Conservation (phyloP, 2,888 invertebrate species). For the Melangyna quadrimaculata region DNA sequence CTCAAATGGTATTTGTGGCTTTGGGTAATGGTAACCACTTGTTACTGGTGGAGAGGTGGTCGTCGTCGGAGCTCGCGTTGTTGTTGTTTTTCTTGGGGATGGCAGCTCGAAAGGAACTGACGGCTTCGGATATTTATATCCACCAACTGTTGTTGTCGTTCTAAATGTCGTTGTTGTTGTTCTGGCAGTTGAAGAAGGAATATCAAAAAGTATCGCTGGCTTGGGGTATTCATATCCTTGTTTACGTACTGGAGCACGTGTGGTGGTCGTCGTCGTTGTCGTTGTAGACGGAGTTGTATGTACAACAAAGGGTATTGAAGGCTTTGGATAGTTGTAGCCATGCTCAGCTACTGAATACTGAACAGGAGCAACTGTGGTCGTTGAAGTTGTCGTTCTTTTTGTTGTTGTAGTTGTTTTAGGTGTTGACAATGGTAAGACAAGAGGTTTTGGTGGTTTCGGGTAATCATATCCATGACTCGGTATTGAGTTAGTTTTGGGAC, state of each 20-base stretch:
- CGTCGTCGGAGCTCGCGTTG: not conserved
- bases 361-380: too few relatives aligned
- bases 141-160: not conserved
- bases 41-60: not conserved
- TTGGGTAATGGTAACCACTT: constrained; percentile 39
- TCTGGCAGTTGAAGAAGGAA: not conserved
- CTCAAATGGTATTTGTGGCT: constrained; percentile 46
- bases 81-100: not conserved
- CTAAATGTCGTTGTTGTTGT: too few relatives aligned
- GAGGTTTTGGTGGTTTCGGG: constrained; percentile 25
- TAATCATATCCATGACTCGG: constrained; percentile 23
- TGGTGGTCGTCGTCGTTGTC: not conserved
- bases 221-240: not conserved
- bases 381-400: not conserved
- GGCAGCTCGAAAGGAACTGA: constrained; percentile 15
- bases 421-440: not conserved
- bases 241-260: not conserved
- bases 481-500: not conserved
- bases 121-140: constrained; percentile 38
- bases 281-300: not conserved
- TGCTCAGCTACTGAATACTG: too few relatives aligned
- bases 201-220: not conserved
- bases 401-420: not conserved
- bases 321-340: too few relatives aligned
- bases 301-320: not conserved